Conservation (phyloP, 2,113 vertebrate species). For the Uropsilus gracilis region DNA sequence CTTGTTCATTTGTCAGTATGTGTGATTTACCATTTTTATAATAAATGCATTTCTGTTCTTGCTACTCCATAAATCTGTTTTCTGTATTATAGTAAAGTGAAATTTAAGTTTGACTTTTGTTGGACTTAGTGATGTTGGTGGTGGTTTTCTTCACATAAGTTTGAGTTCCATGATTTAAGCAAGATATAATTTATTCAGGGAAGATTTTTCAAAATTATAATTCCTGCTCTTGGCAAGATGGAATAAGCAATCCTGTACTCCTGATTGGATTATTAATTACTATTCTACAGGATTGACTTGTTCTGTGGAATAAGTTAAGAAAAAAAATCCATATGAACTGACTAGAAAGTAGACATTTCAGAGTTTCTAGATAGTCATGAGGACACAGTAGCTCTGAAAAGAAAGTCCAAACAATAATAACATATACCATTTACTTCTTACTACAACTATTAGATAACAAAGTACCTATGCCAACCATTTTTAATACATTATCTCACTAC, state of each 20-base stretch:
- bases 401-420: neutral
- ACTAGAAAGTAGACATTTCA: neutral
- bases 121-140: neutral
- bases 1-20: neutral
- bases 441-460: neutral
- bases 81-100: neutral
- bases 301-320: neutral
- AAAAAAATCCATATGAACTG: neutral
- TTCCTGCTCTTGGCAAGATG: neutral
- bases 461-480: neutral
- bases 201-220: constrained; percentile 2
- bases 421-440: neutral
- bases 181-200: neutral
- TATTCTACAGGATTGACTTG: no score
- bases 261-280: neutral
- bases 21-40: neutral
- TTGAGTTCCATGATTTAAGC: neutral
- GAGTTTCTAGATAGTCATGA: neutral
- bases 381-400: neutral
- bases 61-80: neutral
- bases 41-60: neutral
- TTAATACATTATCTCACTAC: neutral
- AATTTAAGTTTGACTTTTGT: neutral
- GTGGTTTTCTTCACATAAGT: neutral
- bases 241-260: neutral